These are phyloP conservation scores for Anguilla pacifica DNA, from an alignment of 2,797 vertebrate species.

Conservation along the genomic window DNA sequence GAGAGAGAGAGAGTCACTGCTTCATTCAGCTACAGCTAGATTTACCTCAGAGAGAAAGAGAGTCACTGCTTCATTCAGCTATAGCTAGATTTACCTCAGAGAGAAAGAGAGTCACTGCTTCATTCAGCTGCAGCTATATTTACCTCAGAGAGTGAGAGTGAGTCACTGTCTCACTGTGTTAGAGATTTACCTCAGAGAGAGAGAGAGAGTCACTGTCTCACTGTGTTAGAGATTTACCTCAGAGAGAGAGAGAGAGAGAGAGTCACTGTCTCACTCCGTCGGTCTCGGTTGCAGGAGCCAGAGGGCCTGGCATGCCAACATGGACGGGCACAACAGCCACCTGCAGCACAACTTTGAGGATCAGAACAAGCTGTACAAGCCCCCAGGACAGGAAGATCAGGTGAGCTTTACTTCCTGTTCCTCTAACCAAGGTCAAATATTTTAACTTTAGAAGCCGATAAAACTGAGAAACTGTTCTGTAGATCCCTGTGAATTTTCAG, in stretches of 20 bases:
- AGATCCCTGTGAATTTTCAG: not conserved
- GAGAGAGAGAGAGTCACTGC: not conserved
- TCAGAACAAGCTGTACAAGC: conserved; percentile 78
- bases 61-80: not conserved
- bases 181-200: not conserved
- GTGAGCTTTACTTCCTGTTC: conserved; percentile 59
- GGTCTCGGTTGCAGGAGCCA: conserved; percentile 13
- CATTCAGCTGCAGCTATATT: no score
- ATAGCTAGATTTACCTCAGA: no score
- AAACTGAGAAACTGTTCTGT: not conserved
- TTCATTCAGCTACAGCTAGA: no score
- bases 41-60: not conserved
- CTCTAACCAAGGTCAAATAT: not conserved
- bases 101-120: not conserved
- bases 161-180: not conserved
- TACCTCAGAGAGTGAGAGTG: no score
- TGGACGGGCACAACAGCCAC: conserved; percentile 85
- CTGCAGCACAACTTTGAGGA: conserved; percentile 75
- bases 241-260: not conserved
- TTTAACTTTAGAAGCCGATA: not conserved
- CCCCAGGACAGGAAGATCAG: conserved; percentile 73
- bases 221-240: not conserved
- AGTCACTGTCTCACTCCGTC: conserved; percentile 13
- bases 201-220: no score
- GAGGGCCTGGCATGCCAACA: conserved; percentile 76